Base-by-base conservation (phyloP, 2,797 vertebrate species). In the Pelochelys cantorii region DNA sequence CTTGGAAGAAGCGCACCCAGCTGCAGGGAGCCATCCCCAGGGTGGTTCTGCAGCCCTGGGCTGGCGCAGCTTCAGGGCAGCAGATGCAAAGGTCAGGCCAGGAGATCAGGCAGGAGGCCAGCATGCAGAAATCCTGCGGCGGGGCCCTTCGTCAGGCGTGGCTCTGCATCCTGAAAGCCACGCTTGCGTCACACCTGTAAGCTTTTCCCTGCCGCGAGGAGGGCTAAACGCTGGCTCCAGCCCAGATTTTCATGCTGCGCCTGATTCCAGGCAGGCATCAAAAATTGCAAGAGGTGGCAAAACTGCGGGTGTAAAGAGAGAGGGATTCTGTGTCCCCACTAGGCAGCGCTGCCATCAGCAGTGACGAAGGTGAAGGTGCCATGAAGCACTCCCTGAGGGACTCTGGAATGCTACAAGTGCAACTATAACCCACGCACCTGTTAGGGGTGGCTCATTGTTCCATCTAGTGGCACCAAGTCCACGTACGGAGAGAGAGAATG, bases 241-340 rank as follows among this genome's bases (percentile, higher is more conserved):
- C 0, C 0, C 14, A 59, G 79, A 84, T 86, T 89, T 83, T 25
- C 17, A 31, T 77, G 25, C 5, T 5, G 59, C 17, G 84, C 77
- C 23, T 68, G 14, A 22, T 68, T 25, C 42, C 48, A 83, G 37
- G 34, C 0, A 3, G 31, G 57, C 23, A 82, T 37, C 34, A 68
- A 80, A 86, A 84, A 74, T 20, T 42, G 75, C 54, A 15, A 52
- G 1, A 0, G 1, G 8, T 0, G 1, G 12, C 0, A 84, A 12
- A 82, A 4, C 20, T 74, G 27, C 4, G 22, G 4, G 3, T 75
- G 2, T 29, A 20, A 14, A 2, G 54, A 88, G 54, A 15, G 57
- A 62, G 81, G 29, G 25, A 79, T 11, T 2, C 1, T 0, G 68
- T 78, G 4, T 57, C 85, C 84, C 56, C 25, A 37, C 23, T 31